Evolutionary conservation across 1,140 invertebrate genomes (phyloP).

Genomic region (Drosophila tropicalis): DNA sequence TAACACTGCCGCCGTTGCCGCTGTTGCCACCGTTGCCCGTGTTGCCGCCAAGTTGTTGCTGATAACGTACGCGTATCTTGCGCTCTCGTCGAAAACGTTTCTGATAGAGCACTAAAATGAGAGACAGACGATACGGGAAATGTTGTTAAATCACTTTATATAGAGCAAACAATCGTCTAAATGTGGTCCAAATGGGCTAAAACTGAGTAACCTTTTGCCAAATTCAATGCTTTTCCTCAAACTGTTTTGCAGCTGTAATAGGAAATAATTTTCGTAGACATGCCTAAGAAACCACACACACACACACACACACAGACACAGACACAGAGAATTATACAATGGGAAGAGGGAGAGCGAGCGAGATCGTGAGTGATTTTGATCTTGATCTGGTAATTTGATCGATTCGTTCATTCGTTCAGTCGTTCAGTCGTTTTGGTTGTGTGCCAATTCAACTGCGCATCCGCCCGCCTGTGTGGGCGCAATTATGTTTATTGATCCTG

Average conservation of each 20-base stretch:
- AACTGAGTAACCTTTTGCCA: too few species aligned
- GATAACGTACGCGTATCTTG: slow-evolving; percentile 90
- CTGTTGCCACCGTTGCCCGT: slow-evolving; percentile 35
- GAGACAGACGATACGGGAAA: too few species aligned
- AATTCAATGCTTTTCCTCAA: not conserved
- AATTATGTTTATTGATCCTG: slow-evolving; percentile 72
- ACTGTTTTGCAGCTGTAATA: not conserved
- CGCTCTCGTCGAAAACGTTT: slow-evolving; percentile 94
- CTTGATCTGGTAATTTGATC: slow-evolving; percentile 59
- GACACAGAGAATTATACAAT: not conserved
- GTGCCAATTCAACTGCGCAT: slow-evolving; percentile 77
- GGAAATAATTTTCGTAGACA: not conserved
- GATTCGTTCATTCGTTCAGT: slow-evolving; percentile 38
- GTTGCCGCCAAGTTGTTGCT: slow-evolving; percentile 88
- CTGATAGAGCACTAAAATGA: slow-evolving; percentile 91
- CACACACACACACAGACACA: not conserved
- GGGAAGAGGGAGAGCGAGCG: not conserved
- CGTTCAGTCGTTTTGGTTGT: slow-evolving; percentile 23
- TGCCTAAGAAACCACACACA: not conserved
- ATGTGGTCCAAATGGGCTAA: too few species aligned
- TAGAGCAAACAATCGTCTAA: too few species aligned
- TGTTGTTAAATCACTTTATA: too few species aligned
- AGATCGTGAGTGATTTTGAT: slow-evolving; percentile 52
- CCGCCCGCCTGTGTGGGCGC: slow-evolving; percentile 72
- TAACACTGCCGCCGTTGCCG: slow-evolving; percentile 38